phyloP scores from a whole-genome alignment of 2,113 vertebrate genomes.

The Scolopax mira region DNA sequence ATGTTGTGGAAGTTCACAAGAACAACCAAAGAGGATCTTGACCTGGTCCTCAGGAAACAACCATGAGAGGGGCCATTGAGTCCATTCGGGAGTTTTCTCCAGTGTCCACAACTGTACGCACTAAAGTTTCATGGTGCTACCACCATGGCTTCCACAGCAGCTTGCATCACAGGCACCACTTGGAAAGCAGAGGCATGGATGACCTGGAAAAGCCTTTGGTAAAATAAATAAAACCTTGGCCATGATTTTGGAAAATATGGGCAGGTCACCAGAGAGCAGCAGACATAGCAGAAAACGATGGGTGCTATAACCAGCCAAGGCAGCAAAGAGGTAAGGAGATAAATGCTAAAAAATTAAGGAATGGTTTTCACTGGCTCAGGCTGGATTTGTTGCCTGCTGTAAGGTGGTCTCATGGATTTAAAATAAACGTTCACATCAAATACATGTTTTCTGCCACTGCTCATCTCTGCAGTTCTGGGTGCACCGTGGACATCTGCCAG shows the following conservation, averaged over 20 bases:
- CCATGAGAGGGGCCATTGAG: not conserved
- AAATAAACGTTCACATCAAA: not conserved
- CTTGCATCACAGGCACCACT: not conserved
- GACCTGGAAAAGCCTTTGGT: not conserved
- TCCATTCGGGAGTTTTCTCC: not conserved
- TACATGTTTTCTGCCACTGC: not conserved
- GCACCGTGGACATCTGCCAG: not conserved
- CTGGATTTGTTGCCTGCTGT: not conserved
- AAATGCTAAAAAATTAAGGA: not conserved
- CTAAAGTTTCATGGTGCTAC: not conserved
- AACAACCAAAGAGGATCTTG: not conserved
- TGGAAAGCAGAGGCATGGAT: not conserved
- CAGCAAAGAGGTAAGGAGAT: not conserved
- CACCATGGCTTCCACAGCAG: not conserved
- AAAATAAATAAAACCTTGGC: not conserved
- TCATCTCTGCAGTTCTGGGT: not conserved
- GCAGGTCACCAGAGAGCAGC: not conserved
- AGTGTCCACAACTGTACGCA: not conserved
- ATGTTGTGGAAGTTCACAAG: fast-evolving
- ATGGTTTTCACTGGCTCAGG: not conserved
- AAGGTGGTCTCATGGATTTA: not conserved
- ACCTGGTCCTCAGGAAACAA: not conserved
- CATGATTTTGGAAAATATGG: not conserved
- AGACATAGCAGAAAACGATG: not conserved
- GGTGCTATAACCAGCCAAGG: fast-evolving